Evolutionary conservation across 2,113 vertebrate species (phyloP), one percentile per base, ranked within the genome.

Genomic region (Corythaixoides concolor): DNA sequence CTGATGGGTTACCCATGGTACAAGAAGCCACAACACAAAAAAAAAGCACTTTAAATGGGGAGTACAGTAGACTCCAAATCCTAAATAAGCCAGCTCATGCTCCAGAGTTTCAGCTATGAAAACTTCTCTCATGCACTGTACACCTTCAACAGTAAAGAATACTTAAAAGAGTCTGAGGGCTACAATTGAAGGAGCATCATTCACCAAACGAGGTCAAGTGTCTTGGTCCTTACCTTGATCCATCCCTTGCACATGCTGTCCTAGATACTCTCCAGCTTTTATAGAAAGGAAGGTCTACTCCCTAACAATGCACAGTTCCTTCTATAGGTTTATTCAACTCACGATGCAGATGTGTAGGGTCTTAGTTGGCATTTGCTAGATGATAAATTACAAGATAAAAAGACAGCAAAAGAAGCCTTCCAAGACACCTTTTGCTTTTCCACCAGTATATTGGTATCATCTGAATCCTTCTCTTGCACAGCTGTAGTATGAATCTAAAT

Each of bases 231-330:
- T 45, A 49, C 24, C 15, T 28, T 41, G 23, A 77, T 68, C 41
- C 0, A 1, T 20, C 7, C 53, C 28, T 74, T 37, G 9, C 20
- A 69, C 0, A 0, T 22, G 9, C 21, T 62, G 20, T 49, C 33
- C 45, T 82, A 52, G 16, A 18, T 59, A 85, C 28, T 43, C 64
- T 56, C 21, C 47, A 76, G 3, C 43, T 68, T 24, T 43, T 55
- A 37, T 3, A 68, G 62, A 49, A 90, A 67, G 26, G 20, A 85
- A 78, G 24, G 59, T 87, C 43, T 86, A 30, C 16, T 72, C 1
- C 1, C 52, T 92, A 33, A 16, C 4, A 72, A 56, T 4, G 15
- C 52, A 78, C 33, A 68, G 9, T 8, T 67, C 32, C 52, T 30
- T 63, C 60, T 70, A 15, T 19, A 37, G 9, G 15, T 20, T 84